Evolutionary conservation across 2,113 vertebrate species (phyloP), one percentile per base, ranked within the genome.

Genomic region (Vulpes ferrilata): DNA sequence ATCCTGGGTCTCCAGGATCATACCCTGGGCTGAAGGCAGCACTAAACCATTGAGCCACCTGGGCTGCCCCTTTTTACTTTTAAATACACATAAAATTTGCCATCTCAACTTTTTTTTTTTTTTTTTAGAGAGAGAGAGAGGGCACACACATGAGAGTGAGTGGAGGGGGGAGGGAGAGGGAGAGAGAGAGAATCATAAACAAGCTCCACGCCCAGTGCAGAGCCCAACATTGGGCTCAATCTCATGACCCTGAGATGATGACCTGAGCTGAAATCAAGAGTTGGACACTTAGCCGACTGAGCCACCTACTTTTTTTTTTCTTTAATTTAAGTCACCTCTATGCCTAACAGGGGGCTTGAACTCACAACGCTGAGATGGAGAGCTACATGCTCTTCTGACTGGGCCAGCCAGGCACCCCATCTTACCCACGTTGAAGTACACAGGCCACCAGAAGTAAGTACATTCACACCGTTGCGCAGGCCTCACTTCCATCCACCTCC

Each of bases 381-480:
- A n/a, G 67, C 35, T 17, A 2, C n/a, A 19, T 2, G 17, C 8
- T 69, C 67, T 69, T 35, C 67, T 19, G 32, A 69, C 3, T 0
- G 35, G 35, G 67, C 67, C 32, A 69, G 16, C 67, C 17, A 69
- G 67, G 67, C 17, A 0, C 67, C 17, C 15, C 35, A 19, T 2
- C 83, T 17, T 2, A 23, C 48, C n/a, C 38, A 5, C 25, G 32
- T 60, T 11, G 6, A 35, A 38, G 65, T 1, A 17, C 5, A 15
- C 32, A 4, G 60, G 0, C n/a, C 19, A 16, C 30, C 0, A 13
- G 76, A 5, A 3, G 0, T 1, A 35, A 62, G 25, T 1, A 7
- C 43, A 20, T 2, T 2, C 20, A 1, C 8, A 0, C 0, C 0
- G 43, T 1, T 13, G 38, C 2, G 35, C 12, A 17, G 32, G 3